Evolutionary conservation across 2,888 invertebrate genomes (phyloP), one percentile per base, ranked within the genome.

Genomic region (Lamellibrachia satsuma): DNA sequence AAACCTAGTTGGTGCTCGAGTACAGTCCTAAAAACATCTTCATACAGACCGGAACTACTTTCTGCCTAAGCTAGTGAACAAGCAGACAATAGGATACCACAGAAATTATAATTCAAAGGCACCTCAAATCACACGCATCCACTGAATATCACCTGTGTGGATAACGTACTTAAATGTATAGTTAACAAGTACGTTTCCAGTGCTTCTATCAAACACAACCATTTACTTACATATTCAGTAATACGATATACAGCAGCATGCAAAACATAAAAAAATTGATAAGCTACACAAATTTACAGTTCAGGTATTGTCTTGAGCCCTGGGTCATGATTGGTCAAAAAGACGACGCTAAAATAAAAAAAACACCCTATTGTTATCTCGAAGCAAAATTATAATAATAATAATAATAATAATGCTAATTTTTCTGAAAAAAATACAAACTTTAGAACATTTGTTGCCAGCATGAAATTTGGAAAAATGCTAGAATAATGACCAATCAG

Each of bases 291-390:
- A 75, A 75, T 75, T 75, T 75, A 75, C 75, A 75, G 75, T 75
- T 75, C 75, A 75, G 75, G 75, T 75, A 75, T 75, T 75, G 75
- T 22, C 75, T 75, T 22, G n/a, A 75, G 75, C 75, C 75, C 22
- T 75, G 75, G 75, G 75, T 75, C 75, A 22, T 75, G 75, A 75
- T 75, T 75, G 75, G 75, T 75, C 75, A 75, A 75, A 75, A 75
- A 22, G n/a, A 22, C 75, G n/a, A 22, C 75, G 22, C 22, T 22
- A 3, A 75, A 75, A 75, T n/a, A 6, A 75, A 22, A 75, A 75
- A 75, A 15, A 75, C 75, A 75, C 15, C 75, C 75, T 22, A 55
- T 75, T 22, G 22, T 75, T 75, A 22, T n/a, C n/a, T 57, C 57
- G 15, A n/a, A 11, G n/a, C 1, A 75, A 75, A 11, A 75, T 7